Conservation (phyloP, 2,888 invertebrate genomes). For the Phorcus lineatus region DNA sequence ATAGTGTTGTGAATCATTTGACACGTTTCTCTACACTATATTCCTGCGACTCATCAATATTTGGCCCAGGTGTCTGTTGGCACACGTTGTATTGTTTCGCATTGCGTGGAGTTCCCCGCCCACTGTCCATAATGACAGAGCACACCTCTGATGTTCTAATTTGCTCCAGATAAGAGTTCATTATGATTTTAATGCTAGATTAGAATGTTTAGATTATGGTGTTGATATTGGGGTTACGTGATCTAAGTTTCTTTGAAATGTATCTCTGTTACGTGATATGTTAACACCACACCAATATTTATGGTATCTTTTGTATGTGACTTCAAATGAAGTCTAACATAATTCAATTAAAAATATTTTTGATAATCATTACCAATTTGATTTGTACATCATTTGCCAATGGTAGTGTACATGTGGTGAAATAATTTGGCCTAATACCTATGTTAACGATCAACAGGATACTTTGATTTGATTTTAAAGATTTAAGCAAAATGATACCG, state of each 20-base stretch:
- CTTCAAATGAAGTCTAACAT: no score
- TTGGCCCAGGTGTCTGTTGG: not conserved
- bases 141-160: not conserved
- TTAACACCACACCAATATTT: no score
- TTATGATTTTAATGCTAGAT: conserved; percentile 11
- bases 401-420: no score
- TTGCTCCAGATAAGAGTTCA: not conserved
- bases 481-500: no score
- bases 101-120: not conserved
- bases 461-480: no score
- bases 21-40: conserved; percentile 3
- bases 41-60: not conserved
- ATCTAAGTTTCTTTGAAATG: not conserved
- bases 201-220: not conserved
- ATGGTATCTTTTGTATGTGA: no score
- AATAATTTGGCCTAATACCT: no score
- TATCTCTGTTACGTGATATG: no score
- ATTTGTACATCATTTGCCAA: no score
- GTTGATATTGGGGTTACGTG: not conserved
- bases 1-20: not conserved
- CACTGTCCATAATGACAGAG: not conserved
- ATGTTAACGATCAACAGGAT: no score
- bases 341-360: no score
- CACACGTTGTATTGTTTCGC: not conserved
- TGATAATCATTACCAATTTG: no score